A percentile compares a stretch with the other conserved stretches of the same genome.
Evolutionary conservation across 2,797 vertebrate genomes (phyloP).

Genomic region (Eulemur coronatus): DNA sequence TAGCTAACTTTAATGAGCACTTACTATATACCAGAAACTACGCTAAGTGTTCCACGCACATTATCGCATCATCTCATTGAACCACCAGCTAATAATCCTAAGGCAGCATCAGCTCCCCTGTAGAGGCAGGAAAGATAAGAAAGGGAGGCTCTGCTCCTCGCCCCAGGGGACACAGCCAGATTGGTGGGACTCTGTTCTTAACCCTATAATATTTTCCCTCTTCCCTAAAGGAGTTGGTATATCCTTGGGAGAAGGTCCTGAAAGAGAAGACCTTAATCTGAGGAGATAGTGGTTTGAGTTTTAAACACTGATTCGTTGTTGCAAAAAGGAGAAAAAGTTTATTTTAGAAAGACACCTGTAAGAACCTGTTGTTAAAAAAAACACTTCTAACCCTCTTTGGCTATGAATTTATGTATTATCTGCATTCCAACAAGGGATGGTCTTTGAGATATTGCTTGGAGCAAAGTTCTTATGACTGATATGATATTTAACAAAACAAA

Average conservation of each 20-base stretch:
- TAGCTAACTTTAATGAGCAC: neutral
- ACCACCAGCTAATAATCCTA: no score
- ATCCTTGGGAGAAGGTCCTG: neutral
- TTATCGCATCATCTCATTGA: neutral
- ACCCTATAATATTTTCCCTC: fast-evolving
- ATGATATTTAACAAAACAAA: neutral
- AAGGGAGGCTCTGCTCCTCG: no score
- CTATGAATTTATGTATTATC: neutral
- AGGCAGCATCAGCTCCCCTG: fast-evolving
- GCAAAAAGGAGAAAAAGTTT: neutral
- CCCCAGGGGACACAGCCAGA: neutral
- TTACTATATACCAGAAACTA: no score
- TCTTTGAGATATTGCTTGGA: neutral
- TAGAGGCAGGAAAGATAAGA: neutral
- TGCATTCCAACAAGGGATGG: neutral
- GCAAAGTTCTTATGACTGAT: neutral
- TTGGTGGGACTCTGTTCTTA: neutral
- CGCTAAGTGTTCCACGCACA: neutral
- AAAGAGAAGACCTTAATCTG: neutral
- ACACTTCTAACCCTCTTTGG: neutral
- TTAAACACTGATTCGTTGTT: neutral
- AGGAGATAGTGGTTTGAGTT: neutral
- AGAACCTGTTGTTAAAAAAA: neutral
- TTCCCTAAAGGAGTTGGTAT: neutral
- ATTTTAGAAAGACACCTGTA: neutral